Evolutionary conservation across 2,888 invertebrate species (phyloP).

Genomic region (Lapara coniferarum): DNA sequence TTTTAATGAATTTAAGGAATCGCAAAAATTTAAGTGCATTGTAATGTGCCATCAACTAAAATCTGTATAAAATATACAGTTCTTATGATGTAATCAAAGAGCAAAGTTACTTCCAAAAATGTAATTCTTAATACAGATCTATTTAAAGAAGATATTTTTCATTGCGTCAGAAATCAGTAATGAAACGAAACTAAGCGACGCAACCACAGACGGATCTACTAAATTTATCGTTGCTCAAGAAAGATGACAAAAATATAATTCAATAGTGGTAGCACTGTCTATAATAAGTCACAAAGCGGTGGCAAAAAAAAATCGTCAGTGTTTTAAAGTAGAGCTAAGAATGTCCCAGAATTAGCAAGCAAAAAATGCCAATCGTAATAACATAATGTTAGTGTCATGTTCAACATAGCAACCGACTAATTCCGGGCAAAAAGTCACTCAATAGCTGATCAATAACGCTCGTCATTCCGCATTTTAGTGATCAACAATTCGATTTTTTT

Average conservation of each 20-base stretch:
- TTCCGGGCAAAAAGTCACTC: not conserved
- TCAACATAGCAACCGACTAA: not conserved
- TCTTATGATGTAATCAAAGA: no score
- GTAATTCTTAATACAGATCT: not conserved
- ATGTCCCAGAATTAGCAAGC: not conserved
- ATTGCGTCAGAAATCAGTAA: not conserved
- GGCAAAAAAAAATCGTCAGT: not conserved
- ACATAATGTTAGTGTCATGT: not conserved
- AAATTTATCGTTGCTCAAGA: no score
- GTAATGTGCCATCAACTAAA: no score
- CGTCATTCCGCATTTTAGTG: not conserved
- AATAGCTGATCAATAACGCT: conserved; percentile 1
- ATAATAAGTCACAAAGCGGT: no score
- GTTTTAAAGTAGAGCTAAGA: not conserved
- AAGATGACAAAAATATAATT: not conserved
- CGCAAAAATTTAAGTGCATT: no score
- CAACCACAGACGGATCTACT: not conserved
- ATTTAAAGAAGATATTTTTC: not conserved
- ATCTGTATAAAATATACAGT: no score
- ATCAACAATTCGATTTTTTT: conserved; percentile 2
- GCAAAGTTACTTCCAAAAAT: no score
- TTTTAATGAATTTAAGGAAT: no score
- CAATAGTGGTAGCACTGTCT: no score
- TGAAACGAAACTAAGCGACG: not conserved
- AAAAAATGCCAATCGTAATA: not conserved